Conservation (phyloP, 2,888 invertebrate species). For the Ormyrus labotus region DNA sequence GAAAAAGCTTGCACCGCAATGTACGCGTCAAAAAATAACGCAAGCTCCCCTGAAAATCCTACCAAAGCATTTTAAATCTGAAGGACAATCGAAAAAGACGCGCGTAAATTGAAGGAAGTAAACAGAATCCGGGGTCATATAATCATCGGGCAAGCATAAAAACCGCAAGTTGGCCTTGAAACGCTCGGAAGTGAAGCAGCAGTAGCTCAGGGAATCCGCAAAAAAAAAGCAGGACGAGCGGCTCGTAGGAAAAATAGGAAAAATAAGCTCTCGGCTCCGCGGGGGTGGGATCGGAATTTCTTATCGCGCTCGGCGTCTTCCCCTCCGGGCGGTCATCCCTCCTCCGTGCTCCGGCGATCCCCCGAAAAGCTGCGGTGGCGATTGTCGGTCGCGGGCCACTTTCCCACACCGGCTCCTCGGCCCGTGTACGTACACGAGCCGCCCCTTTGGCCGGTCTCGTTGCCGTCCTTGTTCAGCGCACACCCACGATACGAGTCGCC, state of each 20-base stretch:
- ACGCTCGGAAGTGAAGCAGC: slow-evolving; percentile 17
- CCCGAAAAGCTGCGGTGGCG: neutral
- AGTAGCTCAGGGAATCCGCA: neutral
- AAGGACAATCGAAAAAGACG: no score
- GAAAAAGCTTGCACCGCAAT: no score
- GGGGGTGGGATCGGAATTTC: slow-evolving; percentile 29
- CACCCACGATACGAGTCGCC: slow-evolving; percentile 7
- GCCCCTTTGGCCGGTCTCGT: slow-evolving; percentile 40
- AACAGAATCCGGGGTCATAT: no score
- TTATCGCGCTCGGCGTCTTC: slow-evolving; percentile 44
- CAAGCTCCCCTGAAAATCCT: no score
- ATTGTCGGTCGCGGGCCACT: slow-evolving; percentile 5
- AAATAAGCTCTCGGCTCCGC: no score
- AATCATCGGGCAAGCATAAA: neutral
- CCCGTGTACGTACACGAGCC: slow-evolving; percentile 45
- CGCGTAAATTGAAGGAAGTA: no score
- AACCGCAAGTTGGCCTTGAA: slow-evolving; percentile 46
- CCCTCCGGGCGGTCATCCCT: slow-evolving; percentile 10
- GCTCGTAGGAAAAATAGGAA: no score
- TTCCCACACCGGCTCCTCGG: slow-evolving; percentile 17
- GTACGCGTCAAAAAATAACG: no score
- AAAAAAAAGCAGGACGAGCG: neutral
- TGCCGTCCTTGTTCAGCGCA: slow-evolving; percentile 35
- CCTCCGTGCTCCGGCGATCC: neutral
- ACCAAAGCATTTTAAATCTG: no score